These are phyloP conservation scores for Mus spretus DNA, from an alignment of 2,797 vertebrate genomes.

Conservation along the genomic window DNA sequence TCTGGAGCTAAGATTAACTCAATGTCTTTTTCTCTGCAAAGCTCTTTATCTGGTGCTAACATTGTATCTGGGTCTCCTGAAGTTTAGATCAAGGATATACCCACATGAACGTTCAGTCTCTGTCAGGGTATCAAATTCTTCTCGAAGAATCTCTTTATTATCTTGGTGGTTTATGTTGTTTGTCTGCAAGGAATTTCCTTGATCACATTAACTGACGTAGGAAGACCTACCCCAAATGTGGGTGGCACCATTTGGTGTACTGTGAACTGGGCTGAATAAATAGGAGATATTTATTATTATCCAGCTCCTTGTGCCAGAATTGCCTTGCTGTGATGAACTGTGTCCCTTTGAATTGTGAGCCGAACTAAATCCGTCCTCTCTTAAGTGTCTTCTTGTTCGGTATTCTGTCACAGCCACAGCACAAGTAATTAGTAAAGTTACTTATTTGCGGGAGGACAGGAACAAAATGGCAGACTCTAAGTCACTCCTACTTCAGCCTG, in stretches of 20 bases:
- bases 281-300: background rate
- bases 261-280: too few relatives aligned
- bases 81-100: background rate
- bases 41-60: background rate
- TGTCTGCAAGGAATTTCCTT: background rate
- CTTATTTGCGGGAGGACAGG: background rate
- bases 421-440: background rate
- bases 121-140: slow-evolving; percentile 3
- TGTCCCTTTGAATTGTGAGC: background rate
- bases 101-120: background rate
- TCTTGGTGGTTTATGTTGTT: background rate
- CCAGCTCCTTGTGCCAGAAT: background rate
- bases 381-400: background rate
- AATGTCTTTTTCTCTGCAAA: background rate
- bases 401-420: background rate
- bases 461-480: background rate
- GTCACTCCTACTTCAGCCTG: background rate
- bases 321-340: too few relatives aligned
- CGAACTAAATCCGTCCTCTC: background rate
- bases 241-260: too few relatives aligned
- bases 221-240: accelerated
- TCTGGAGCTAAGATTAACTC: background rate
- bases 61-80: background rate
- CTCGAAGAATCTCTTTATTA: background rate
- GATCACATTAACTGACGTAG: background rate